phyloP scores from a whole-genome alignment of 1,140 invertebrate species.

The Tetraneura akinire region DNA sequence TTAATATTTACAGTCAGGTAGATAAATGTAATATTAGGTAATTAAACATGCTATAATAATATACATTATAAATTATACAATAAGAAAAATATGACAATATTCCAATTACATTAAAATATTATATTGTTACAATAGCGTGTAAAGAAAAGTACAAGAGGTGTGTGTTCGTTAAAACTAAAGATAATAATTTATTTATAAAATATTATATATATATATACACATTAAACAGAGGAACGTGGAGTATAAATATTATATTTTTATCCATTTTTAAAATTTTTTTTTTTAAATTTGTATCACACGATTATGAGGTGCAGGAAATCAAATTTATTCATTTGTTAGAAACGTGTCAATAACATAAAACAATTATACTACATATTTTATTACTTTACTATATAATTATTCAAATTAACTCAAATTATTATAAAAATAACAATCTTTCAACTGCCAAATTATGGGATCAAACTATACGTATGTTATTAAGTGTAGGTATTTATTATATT shows the following conservation, averaged over 20 bases:
- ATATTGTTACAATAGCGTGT: too few species aligned
- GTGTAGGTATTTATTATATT: too few species aligned
- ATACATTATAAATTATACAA: background rate
- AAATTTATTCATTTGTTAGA: too few species aligned
- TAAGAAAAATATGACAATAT: too few species aligned
- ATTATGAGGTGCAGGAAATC: background rate
- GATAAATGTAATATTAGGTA: background rate
- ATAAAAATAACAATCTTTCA: background rate
- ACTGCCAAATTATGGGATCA: background rate
- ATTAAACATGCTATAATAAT: background rate
- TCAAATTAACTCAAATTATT: background rate
- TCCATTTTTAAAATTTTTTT: too few species aligned
- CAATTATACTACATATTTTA: background rate
- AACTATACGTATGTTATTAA: background rate
- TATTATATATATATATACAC: background rate
- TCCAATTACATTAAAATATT: too few species aligned
- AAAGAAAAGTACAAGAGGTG: constrained; percentile 24
- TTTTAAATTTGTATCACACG: constrained; percentile 1
- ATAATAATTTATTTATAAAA: too few species aligned
- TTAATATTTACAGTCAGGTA: constrained; percentile 5
- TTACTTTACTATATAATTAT: too few species aligned
- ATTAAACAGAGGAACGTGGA: background rate
- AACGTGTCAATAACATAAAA: background rate
- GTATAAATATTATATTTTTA: background rate
- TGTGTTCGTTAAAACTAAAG: constrained; percentile 20